A percentile compares a stretch with the other conserved stretches of the same genome.
phyloP scores from a whole-genome alignment of 1,140 invertebrate species.

The Conus betulinus region DNA sequence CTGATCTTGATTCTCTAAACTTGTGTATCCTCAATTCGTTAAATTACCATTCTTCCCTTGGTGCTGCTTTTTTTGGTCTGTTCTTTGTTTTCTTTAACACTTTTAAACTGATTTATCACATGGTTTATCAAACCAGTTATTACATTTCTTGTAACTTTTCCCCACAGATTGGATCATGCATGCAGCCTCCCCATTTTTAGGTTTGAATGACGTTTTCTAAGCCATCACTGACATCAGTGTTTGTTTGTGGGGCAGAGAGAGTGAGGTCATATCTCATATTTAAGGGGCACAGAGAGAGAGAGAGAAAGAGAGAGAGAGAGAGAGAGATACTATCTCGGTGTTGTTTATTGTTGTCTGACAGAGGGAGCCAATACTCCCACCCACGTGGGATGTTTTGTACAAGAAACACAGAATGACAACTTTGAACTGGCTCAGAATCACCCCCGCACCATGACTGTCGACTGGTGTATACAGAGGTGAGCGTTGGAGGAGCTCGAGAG shows the following conservation, averaged over 20 bases:
- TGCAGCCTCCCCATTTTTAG: no score
- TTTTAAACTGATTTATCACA: no score
- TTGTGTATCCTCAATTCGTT: no score
- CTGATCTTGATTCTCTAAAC: no score
- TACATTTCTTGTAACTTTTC: no score
- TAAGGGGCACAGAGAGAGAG: background rate
- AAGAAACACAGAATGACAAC: background rate
- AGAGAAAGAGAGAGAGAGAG: slow-evolving; percentile 10
- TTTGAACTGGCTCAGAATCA: slow-evolving; percentile 39
- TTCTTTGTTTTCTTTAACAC: no score
- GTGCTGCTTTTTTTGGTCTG: no score
- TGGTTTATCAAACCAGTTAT: no score
- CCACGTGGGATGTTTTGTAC: background rate
- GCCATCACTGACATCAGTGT: no score
- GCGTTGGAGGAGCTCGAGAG: background rate
- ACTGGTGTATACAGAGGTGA: slow-evolving; percentile 1
- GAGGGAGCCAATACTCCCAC: background rate
- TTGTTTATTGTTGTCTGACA: background rate
- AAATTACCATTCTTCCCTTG: no score
- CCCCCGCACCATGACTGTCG: slow-evolving; percentile 66
- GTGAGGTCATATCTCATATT: background rate
- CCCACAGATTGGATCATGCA: no score
- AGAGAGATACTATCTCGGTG: background rate
- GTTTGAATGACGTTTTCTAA: no score
- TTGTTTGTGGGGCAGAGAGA: background rate